Evolutionary conservation across 2,113 vertebrate species (phyloP).

Genomic region (Neolamprologus brichardi): DNA sequence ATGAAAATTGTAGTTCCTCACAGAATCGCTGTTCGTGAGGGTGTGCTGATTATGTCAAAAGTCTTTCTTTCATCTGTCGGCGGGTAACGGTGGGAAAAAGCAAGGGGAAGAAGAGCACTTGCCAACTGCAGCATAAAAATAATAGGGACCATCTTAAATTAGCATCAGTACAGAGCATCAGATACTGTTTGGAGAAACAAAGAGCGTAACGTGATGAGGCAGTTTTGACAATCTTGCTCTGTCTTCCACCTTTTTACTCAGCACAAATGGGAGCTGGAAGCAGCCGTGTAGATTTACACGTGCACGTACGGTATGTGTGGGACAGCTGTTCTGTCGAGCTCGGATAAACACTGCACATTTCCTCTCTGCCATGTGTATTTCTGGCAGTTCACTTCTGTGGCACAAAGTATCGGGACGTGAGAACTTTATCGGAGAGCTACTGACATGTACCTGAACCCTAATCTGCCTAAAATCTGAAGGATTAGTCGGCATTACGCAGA

Average conservation of each 20-base stretch:
- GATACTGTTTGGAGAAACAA: neutral
- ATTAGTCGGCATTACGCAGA: neutral
- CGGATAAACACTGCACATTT: neutral
- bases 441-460: neutral
- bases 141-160: slow-evolving; percentile 32
- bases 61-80: slow-evolving; percentile 28
- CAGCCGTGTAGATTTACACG: neutral
- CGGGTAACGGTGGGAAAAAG: neutral
- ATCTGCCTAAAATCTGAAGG: neutral
- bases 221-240: slow-evolving; percentile 2
- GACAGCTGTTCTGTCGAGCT: slow-evolving; percentile 26
- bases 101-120: neutral
- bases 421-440: neutral
- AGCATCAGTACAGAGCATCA: slow-evolving; percentile 20
- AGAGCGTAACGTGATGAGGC: slow-evolving; percentile 21
- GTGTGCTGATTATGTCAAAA: slow-evolving; percentile 63
- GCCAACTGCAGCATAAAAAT: slow-evolving; percentile 30
- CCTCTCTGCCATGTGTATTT: neutral
- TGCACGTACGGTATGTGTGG: neutral
- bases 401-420: neutral
- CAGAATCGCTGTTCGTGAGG: slow-evolving; percentile 10
- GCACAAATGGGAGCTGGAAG: slow-evolving; percentile 29
- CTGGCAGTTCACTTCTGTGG: neutral
- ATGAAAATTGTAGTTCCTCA: neutral
- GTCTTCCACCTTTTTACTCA: slow-evolving; percentile 23